Conservation (phyloP, 2,888 invertebrate genomes). For the Macaria liturata region DNA sequence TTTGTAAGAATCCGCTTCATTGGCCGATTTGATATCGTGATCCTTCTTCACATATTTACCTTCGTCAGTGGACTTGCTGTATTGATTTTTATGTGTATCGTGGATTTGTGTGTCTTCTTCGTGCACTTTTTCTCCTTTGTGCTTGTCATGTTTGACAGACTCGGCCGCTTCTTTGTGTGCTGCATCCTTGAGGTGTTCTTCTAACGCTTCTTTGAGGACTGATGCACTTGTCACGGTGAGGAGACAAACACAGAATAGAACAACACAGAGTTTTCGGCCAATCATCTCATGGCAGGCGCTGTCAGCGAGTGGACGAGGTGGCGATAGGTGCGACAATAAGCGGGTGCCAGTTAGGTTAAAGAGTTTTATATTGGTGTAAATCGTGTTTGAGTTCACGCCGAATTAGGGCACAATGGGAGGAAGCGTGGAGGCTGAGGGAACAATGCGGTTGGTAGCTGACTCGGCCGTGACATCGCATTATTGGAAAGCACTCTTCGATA, state of each 20-base stretch:
- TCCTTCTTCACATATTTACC: slow-evolving; percentile 77
- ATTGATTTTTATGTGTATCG: slow-evolving; percentile 72
- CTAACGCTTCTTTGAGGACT: slow-evolving; percentile 69
- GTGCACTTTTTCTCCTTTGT: slow-evolving; percentile 74
- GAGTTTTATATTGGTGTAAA: slow-evolving; percentile 73
- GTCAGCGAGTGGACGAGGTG: slow-evolving; percentile 43
- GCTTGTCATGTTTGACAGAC: slow-evolving; percentile 69
- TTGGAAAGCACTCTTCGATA: slow-evolving; percentile 37
- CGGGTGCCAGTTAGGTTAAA: slow-evolving; percentile 54
- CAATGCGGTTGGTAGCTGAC: slow-evolving; percentile 55
- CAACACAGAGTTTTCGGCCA: slow-evolving; percentile 46
- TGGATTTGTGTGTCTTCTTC: slow-evolving; percentile 68
- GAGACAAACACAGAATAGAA: slow-evolving; percentile 54
- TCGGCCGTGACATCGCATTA: slow-evolving; percentile 75
- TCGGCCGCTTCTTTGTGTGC: slow-evolving; percentile 70
- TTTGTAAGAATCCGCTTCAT: slow-evolving; percentile 71
- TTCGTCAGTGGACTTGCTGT: slow-evolving; percentile 72
- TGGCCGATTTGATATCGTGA: slow-evolving; percentile 67
- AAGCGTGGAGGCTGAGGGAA: slow-evolving; percentile 64
- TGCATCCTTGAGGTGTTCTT: slow-evolving; percentile 75
- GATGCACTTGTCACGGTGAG: slow-evolving; percentile 59
- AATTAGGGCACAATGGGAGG: slow-evolving; percentile 79
- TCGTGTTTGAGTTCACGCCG: slow-evolving; percentile 73
- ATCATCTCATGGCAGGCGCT: slow-evolving; percentile 62
- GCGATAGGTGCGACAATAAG: slow-evolving; percentile 56